These are phyloP conservation scores for Dryadula phaetusa DNA, from an alignment of 2,888 invertebrate species.

Conservation along the genomic window DNA sequence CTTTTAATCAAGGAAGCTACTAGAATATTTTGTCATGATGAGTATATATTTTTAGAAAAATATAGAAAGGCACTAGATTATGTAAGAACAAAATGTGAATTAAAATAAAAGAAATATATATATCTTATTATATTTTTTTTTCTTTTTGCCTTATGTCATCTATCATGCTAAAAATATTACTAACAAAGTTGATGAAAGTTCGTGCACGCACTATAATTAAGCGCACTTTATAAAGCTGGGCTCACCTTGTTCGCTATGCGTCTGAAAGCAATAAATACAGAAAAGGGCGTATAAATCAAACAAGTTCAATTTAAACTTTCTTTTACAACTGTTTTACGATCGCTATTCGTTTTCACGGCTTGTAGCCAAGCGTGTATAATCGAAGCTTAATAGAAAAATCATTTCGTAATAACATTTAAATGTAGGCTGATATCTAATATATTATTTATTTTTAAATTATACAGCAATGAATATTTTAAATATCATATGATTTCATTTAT, in stretches of 20 bases:
- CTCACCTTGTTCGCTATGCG: slow-evolving; percentile 17
- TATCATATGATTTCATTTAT: background rate
- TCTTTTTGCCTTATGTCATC: background rate
- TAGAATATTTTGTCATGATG: background rate
- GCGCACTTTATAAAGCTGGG: slow-evolving; percentile 8
- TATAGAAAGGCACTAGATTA: background rate
- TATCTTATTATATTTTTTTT: no score
- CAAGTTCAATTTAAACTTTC: slow-evolving; percentile 66
- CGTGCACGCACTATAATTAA: slow-evolving; percentile 21
- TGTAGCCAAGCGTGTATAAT: slow-evolving; percentile 46
- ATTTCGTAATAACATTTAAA: slow-evolving; percentile 47
- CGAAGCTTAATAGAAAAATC: slow-evolving; percentile 49
- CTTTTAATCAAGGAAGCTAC: background rate
- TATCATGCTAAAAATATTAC: background rate
- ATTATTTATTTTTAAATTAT: slow-evolving; percentile 21
- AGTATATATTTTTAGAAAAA: background rate
- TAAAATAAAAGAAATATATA: no score
- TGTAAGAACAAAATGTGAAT: background rate
- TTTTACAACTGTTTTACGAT: slow-evolving; percentile 60
- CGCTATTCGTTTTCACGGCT: slow-evolving; percentile 53
- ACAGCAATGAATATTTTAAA: slow-evolving; percentile 13
- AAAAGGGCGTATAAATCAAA: slow-evolving; percentile 71
- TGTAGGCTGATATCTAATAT: slow-evolving; percentile 45
- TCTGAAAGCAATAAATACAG: slow-evolving; percentile 36
- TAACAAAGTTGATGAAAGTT: slow-evolving; percentile 11